Evolutionary conservation across 1,140 invertebrate genomes (phyloP).

Genomic region (Oryzaephilus surinamensis): DNA sequence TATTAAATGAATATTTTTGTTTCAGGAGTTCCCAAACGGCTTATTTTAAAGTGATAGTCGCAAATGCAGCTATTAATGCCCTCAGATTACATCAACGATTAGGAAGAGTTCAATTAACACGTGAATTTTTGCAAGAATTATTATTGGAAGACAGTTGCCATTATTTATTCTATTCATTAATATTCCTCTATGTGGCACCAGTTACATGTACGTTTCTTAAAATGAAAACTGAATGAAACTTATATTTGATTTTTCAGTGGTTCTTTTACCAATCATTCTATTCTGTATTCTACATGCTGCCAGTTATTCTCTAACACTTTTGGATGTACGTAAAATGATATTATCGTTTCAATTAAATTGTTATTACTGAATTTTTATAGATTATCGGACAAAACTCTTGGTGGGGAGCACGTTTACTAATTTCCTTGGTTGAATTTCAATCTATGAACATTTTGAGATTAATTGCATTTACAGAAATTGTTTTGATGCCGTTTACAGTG

Average conservation of each 20-base stretch:
- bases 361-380: constrained; percentile 43
- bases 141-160: constrained; percentile 91
- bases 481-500: constrained; percentile 79
- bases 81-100: constrained; percentile 87
- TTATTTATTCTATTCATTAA: constrained; percentile 88
- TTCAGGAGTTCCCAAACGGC: constrained; percentile 68
- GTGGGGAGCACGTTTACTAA: constrained; percentile 75
- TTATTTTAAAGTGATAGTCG: constrained; percentile 84
- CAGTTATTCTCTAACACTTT: constrained; percentile 75
- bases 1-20: constrained; percentile 27
- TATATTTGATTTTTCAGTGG: constrained; percentile 43
- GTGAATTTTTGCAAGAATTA: constrained; percentile 68
- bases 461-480: constrained; percentile 82
- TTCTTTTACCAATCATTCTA: constrained; percentile 76
- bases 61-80: constrained; percentile 87
- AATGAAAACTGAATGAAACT: constrained; percentile 11
- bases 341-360: constrained; percentile 37
- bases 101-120: constrained; percentile 64
- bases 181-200: constrained; percentile 83
- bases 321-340: too few relatives aligned
- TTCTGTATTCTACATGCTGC: constrained; percentile 87
- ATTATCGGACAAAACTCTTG: constrained; percentile 76
- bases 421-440: constrained; percentile 78
- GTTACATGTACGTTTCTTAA: constrained; percentile 82
- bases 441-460: constrained; percentile 77